A percentile compares a stretch with the other conserved stretches of the same genome.
Conservation (phyloP, 2,888 invertebrate species). For the Pterobdella sp. region DNA sequence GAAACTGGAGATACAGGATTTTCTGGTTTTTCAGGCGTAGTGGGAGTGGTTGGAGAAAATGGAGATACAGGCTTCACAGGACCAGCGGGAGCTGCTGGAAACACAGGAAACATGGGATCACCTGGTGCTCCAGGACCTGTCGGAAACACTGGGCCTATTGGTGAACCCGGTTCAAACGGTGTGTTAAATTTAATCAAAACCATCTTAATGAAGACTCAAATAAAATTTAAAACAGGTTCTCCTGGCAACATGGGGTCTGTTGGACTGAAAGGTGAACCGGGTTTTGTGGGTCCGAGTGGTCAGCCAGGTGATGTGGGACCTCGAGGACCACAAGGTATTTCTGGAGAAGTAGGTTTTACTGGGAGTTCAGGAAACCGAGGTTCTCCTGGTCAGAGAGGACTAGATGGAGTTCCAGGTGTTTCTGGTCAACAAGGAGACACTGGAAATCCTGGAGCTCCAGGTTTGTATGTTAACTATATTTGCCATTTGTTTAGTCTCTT, state of each 20-base stretch:
- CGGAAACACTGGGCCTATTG: constrained; percentile 38
- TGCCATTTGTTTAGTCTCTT: no score
- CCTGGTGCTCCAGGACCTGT: constrained; percentile 58
- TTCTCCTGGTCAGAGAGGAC: constrained; percentile 30
- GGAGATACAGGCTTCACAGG: constrained; percentile 29
- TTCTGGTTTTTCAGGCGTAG: constrained; percentile 38
- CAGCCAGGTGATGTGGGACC: constrained; percentile 20
- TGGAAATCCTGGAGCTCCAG: not conserved
- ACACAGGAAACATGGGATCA: constrained; percentile 52
- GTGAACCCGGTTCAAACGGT: constrained; percentile 37
- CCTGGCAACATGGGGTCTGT: constrained; percentile 28
- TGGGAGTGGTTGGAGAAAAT: constrained; percentile 32
- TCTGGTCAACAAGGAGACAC: not conserved
- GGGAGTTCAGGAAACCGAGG: constrained; percentile 29
- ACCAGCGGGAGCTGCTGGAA: constrained; percentile 29
- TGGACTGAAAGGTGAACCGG: constrained; percentile 12
- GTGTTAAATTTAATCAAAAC: constrained; percentile 13
- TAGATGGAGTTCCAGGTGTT: constrained; percentile 24
- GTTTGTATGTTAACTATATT: no score
- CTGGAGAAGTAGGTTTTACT: constrained; percentile 7
- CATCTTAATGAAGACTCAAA: no score
- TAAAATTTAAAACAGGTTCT: constrained; percentile 15
- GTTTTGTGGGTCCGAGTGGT: constrained; percentile 28
- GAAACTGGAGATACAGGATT: constrained; percentile 34
- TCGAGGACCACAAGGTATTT: constrained; percentile 14